Percentiles rank a stretch among this genome's conserved stretches.
Evolutionary conservation across 2,113 vertebrate species (phyloP).

Genomic region (Pterocles orientalis): DNA sequence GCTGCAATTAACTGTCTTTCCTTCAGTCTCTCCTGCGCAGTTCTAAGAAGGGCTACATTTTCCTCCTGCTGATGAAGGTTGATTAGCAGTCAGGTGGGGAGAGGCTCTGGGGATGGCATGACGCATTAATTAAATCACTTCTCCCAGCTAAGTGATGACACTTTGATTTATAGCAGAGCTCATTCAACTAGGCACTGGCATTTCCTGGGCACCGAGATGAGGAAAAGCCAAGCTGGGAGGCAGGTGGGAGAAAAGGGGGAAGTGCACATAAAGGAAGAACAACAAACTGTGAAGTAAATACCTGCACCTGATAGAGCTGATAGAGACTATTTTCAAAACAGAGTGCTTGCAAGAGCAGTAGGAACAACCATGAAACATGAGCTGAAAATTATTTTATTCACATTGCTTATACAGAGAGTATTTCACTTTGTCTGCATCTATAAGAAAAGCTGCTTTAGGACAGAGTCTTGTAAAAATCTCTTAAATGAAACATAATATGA

Average conservation of each 20-base stretch:
- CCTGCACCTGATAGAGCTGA: neutral
- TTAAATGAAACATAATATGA: neutral
- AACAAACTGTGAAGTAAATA: neutral
- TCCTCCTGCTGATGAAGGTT: slow-evolving; percentile 75
- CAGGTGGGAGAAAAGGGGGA: slow-evolving; percentile 38
- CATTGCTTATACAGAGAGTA: neutral
- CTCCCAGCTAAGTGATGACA: slow-evolving; percentile 79
- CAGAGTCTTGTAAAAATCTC: neutral
- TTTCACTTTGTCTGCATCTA: neutral
- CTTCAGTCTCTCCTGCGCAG: slow-evolving; percentile 36
- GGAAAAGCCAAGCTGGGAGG: slow-evolving; percentile 55
- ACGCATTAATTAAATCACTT: slow-evolving; percentile 82
- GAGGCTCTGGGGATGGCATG: slow-evolving; percentile 67
- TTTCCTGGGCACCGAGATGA: slow-evolving; percentile 66
- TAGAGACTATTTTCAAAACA: neutral
- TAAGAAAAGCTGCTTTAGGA: neutral
- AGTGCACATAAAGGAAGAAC: neutral
- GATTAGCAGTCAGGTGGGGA: slow-evolving; percentile 81
- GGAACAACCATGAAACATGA: neutral
- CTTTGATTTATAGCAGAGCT: slow-evolving; percentile 79
- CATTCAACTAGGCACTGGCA: slow-evolving; percentile 73
- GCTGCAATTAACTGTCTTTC: slow-evolving; percentile 62
- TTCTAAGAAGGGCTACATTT: slow-evolving; percentile 18
- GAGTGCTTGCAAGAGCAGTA: neutral
- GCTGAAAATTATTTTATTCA: neutral